These are phyloP conservation scores for Diorhabda sublineata DNA, from an alignment of 1,140 invertebrate species.

Conservation along the genomic window DNA sequence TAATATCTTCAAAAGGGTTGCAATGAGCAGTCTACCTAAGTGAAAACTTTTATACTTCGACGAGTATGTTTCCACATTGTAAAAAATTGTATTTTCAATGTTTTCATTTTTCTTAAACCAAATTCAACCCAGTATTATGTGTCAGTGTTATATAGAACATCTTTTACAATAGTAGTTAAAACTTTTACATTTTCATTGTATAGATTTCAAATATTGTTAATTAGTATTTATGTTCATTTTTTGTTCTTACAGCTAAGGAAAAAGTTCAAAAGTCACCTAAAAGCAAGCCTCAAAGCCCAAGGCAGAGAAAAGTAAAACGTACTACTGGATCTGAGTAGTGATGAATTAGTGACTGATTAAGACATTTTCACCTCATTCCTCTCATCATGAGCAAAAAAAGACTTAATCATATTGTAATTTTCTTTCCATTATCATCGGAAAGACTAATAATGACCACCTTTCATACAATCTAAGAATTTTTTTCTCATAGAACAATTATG, in stretches of 20 bases:
- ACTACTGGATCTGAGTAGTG: slow-evolving; percentile 60
- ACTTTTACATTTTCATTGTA: too few relatives aligned
- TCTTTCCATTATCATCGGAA: slow-evolving; percentile 11
- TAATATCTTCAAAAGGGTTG: too few relatives aligned
- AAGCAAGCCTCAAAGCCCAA: slow-evolving; percentile 57
- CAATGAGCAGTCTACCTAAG: too few relatives aligned
- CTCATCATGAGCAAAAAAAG: slow-evolving; percentile 13
- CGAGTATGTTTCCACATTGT: too few relatives aligned
- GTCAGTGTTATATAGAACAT: too few relatives aligned
- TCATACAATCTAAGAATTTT: slow-evolving; percentile 6
- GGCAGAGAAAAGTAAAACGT: slow-evolving; percentile 67
- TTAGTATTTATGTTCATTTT: neutral
- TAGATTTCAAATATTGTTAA: too few relatives aligned
- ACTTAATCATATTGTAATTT: neutral
- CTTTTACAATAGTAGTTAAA: too few relatives aligned
- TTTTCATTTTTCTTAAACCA: too few relatives aligned
- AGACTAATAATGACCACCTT: slow-evolving; percentile 5
- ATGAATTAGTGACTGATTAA: slow-evolving; percentile 37
- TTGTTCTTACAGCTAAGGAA: slow-evolving; percentile 44
- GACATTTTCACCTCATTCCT: slow-evolving; percentile 11
- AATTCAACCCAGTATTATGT: too few relatives aligned
- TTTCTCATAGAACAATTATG: neutral
- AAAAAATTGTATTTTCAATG: too few relatives aligned
- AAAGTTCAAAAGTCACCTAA: slow-evolving; percentile 52
- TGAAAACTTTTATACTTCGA: too few relatives aligned